These are phyloP conservation scores for Solenopsis invicta DNA, from an alignment of 1,140 invertebrate genomes.

Conservation along the genomic window DNA sequence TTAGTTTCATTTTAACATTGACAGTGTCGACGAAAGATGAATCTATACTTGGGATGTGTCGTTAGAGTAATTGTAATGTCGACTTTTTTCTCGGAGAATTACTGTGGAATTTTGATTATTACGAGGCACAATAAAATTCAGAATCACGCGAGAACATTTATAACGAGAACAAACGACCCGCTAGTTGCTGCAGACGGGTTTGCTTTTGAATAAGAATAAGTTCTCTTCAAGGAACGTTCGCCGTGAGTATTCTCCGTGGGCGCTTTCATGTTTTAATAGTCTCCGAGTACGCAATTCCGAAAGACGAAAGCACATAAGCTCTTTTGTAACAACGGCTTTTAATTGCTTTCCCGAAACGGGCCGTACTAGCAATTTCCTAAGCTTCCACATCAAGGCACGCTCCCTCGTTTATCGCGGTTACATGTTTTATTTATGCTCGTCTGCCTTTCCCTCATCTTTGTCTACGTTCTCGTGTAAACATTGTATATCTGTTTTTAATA, in stretches of 20 bases:
- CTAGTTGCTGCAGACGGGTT: not conserved
- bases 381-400: constrained; percentile 30
- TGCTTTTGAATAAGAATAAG: constrained; percentile 54
- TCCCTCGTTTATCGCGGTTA: constrained; percentile 43
- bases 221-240: constrained; percentile 21
- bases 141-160: constrained; percentile 13
- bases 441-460: not conserved
- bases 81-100: not conserved
- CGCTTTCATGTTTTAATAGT: constrained; percentile 55
- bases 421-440: constrained; percentile 47
- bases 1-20: not conserved
- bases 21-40: not conserved
- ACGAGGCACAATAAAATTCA: constrained; percentile 6
- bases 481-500: not conserved
- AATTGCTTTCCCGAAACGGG: constrained; percentile 56
- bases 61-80: not conserved
- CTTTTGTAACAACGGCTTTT: constrained; percentile 55
- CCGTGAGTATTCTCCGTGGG: constrained; percentile 31
- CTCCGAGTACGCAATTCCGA: constrained; percentile 47
- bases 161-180: constrained; percentile 29
- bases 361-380: constrained; percentile 38
- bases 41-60: not conserved
- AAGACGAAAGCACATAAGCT: constrained; percentile 55
- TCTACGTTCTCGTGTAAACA: not conserved
- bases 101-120: constrained; percentile 18